Evolutionary conservation across 2,888 invertebrate species (phyloP).

Genomic region (Drosophila nigricruria): DNA sequence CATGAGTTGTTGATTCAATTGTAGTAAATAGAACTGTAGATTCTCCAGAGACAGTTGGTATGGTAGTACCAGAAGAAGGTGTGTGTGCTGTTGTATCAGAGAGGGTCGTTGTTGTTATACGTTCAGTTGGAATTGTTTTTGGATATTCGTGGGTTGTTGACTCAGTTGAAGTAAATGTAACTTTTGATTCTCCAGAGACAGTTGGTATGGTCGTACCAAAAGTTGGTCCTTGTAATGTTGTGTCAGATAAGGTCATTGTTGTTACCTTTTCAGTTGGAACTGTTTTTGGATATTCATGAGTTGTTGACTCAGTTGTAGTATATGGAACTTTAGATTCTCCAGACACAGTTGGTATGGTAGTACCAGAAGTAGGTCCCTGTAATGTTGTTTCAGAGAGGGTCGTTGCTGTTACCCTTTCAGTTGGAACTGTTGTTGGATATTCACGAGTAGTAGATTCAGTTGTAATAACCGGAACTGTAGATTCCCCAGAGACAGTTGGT

Average conservation of each 20-base stretch:
- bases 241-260: not conserved
- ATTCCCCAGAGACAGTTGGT: not conserved
- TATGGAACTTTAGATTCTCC: not conserved
- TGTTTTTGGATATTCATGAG: not conserved
- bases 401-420: not conserved
- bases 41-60: not conserved
- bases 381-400: not conserved
- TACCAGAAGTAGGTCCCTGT: not conserved
- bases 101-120: not conserved
- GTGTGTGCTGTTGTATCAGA: not conserved
- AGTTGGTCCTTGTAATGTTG: not conserved
- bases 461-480: not conserved
- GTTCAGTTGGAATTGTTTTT: not conserved
- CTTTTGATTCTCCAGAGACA: not conserved
- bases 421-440: not conserved
- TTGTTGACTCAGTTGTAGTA: not conserved
- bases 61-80: not conserved
- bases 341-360: not conserved
- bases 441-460: not conserved
- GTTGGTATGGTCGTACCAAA: not conserved
- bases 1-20: not conserved
- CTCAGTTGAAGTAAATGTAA: not conserved
- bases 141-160: not conserved
- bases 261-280: not conserved
- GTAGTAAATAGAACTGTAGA: not conserved